Evolutionary conservation across 2,888 invertebrate genomes (phyloP).

Genomic region (Acrobasis suavella): DNA sequence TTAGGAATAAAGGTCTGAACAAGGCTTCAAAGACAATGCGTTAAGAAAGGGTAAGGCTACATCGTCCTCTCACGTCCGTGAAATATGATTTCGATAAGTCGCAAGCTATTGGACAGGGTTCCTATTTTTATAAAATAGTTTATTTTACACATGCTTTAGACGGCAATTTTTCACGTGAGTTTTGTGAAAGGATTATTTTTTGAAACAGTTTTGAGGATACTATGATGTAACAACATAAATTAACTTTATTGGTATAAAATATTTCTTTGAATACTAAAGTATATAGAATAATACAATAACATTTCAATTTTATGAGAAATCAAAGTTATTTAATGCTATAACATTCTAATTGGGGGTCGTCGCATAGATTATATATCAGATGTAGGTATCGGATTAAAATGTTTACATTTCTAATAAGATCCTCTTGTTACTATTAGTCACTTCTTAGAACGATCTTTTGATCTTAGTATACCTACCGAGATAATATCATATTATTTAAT

Average conservation of each 20-base stretch:
- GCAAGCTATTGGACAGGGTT: constrained; percentile 72
- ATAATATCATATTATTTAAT: too few species aligned
- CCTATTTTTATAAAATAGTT: constrained; percentile 68
- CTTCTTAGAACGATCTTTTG: too few species aligned
- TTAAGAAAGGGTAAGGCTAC: constrained; percentile 73
- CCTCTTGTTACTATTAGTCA: too few species aligned
- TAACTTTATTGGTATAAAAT: not conserved
- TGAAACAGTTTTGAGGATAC: not conserved
- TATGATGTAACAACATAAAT: too few species aligned
- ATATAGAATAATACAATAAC: too few species aligned
- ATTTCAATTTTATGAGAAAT: too few species aligned
- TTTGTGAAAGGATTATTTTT: not conserved
- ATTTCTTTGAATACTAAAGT: not conserved
- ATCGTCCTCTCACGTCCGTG: constrained; percentile 75
- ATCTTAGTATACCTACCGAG: too few species aligned
- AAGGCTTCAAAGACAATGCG: constrained; percentile 65
- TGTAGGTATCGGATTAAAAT: too few species aligned
- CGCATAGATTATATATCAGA: too few species aligned
- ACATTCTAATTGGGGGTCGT: too few species aligned
- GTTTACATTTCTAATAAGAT: too few species aligned
- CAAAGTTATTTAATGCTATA: too few species aligned
- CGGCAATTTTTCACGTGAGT: constrained; percentile 26
- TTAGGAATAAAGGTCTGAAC: constrained; percentile 41
- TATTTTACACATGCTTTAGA: constrained; percentile 65
- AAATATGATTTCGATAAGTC: constrained; percentile 81